A percentile compares a stretch with the other conserved stretches of the same genome.
phyloP scores from a whole-genome alignment of 1,140 invertebrate genomes.

The Cherax quadricarinatus region DNA sequence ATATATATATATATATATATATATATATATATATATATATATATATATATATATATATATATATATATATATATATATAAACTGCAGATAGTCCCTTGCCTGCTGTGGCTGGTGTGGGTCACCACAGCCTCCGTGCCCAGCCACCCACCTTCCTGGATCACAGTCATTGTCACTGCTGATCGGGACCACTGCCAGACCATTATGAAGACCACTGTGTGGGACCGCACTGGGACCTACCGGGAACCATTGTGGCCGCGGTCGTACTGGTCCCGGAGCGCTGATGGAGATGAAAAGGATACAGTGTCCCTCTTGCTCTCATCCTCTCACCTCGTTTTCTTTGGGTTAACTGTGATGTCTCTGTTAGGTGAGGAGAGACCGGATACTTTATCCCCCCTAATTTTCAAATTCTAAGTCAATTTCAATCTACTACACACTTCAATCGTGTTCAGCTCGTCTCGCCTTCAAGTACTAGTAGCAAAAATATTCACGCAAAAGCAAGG shows the following conservation, averaged over 20 bases:
- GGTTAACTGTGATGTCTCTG: slow-evolving; percentile 17
- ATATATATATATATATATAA: not conserved
- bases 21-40: slow-evolving; percentile 9
- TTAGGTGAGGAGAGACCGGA: not conserved
- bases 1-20: too few relatives aligned
- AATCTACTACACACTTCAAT: not conserved
- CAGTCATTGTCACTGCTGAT: slow-evolving; percentile 38
- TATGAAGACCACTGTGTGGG: slow-evolving; percentile 5
- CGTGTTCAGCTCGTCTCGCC: not conserved
- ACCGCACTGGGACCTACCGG: not conserved
- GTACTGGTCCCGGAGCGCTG: slow-evolving; percentile 37
- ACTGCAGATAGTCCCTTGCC: too few relatives aligned
- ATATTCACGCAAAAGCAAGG: too few relatives aligned
- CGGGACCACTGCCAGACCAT: slow-evolving; percentile 29
- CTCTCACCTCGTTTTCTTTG: slow-evolving; percentile 12
- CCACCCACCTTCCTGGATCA: not conserved
- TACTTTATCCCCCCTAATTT: not conserved
- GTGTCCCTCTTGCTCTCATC: not conserved
- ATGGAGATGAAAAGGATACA: not conserved
- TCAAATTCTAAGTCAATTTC: not conserved
- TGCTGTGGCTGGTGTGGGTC: not conserved
- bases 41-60: slow-evolving; percentile 13
- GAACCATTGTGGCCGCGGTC: slow-evolving; percentile 46
- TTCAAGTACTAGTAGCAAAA: too few relatives aligned
- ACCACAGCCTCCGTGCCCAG: not conserved